These are phyloP conservation scores for Menidia menidia DNA, from an alignment of 2,797 vertebrate genomes.

Conservation along the genomic window DNA sequence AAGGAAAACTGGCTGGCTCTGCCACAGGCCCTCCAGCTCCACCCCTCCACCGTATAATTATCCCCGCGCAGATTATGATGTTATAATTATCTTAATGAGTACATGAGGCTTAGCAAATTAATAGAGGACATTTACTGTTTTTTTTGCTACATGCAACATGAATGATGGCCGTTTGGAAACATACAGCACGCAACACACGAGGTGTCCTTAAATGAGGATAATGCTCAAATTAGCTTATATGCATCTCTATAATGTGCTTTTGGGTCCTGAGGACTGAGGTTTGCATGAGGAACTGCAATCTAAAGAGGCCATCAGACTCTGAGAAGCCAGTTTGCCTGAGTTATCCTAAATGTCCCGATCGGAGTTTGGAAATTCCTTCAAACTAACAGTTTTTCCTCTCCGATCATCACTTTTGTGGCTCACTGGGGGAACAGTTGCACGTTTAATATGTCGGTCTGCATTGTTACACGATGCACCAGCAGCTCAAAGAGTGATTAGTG, in stretches of 20 bases:
- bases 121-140: constrained; percentile 49
- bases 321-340: not conserved
- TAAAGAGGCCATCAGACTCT: not conserved
- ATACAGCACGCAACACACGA: not conserved
- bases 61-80: constrained; percentile 51
- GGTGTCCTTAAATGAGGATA: constrained; percentile 15
- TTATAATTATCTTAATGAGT: constrained; percentile 71
- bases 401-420: not conserved
- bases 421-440: not conserved
- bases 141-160: constrained; percentile 40
- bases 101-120: constrained; percentile 54
- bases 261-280: not conserved
- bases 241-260: not conserved
- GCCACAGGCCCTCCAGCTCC: constrained; percentile 54
- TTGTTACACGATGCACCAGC: not conserved
- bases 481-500: not conserved
- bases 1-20: constrained; percentile 66
- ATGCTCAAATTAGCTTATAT: not conserved
- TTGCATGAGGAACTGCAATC: not conserved
- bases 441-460: not conserved
- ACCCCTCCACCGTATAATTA: constrained; percentile 66
- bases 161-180: constrained; percentile 4
- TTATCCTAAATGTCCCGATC: not conserved
- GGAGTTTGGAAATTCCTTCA: too few relatives aligned
- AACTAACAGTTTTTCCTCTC: not conserved